Evolutionary conservation across 1,140 invertebrate genomes (phyloP).

Genomic region (Drosophila kohkoa): DNA sequence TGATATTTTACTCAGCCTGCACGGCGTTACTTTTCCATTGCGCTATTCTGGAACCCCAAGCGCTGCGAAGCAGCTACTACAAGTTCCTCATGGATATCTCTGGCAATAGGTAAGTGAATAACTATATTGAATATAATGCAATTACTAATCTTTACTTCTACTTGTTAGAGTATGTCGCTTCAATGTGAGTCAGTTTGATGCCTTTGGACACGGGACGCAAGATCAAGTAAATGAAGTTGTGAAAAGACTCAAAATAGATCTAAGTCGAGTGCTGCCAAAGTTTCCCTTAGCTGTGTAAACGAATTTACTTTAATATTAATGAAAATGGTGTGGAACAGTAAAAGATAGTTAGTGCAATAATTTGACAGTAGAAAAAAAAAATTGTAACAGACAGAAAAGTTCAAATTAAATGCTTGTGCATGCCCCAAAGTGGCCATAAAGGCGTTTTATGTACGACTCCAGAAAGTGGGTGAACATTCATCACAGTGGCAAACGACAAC

Average conservation of each 20-base stretch:
- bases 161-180: slow-evolving; percentile 54
- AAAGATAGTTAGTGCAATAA: slow-evolving; percentile 17
- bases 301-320: slow-evolving; percentile 10
- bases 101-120: slow-evolving; percentile 42
- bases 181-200: slow-evolving; percentile 85
- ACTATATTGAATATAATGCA: neutral
- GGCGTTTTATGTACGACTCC: slow-evolving; percentile 55
- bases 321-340: slow-evolving; percentile 6
- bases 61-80: slow-evolving; percentile 93
- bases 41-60: slow-evolving; percentile 91
- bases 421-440: slow-evolving; percentile 67
- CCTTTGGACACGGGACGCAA: slow-evolving; percentile 86
- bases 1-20: slow-evolving; percentile 90
- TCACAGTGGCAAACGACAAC: slow-evolving; percentile 32
- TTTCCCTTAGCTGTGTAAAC: slow-evolving; percentile 41
- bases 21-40: slow-evolving; percentile 92
- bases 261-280: slow-evolving; percentile 45
- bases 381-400: slow-evolving; percentile 48
- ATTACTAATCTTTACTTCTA: neutral
- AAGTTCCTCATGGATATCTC: slow-evolving; percentile 91
- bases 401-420: slow-evolving; percentile 65
- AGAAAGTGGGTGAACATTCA: slow-evolving; percentile 36
- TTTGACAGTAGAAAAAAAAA: slow-evolving; percentile 7
- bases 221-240: slow-evolving; percentile 84
- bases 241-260: slow-evolving; percentile 60